A percentile compares a stretch with the other conserved stretches of the same genome.
phyloP scores from a whole-genome alignment of 2,888 invertebrate species.

The Tipula confusa region DNA sequence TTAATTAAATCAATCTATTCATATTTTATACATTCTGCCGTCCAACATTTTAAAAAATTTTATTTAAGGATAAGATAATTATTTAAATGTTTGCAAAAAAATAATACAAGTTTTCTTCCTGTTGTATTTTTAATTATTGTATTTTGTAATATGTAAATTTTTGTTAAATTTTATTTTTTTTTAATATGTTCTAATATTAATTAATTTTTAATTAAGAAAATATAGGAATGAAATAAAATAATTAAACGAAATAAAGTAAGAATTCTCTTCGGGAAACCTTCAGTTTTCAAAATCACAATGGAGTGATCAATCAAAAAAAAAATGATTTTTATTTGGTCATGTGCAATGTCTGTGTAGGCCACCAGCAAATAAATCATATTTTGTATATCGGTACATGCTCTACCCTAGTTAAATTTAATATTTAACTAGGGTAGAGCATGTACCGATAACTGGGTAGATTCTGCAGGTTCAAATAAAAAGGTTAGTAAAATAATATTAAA shows the following conservation, averaged over 20 bases:
- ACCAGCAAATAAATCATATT: no score
- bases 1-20: neutral
- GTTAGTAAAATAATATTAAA: no score
- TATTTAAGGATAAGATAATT: slow-evolving; percentile 13
- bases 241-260: neutral
- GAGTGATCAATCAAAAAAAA: neutral
- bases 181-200: neutral
- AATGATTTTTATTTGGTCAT: neutral
- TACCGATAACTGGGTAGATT: no score
- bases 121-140: neutral
- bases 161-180: neutral
- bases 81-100: slow-evolving; percentile 8
- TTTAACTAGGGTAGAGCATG: no score
- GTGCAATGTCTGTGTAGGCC: no score
- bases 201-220: slow-evolving; percentile 14
- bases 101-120: neutral
- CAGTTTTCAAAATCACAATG: neutral
- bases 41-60: neutral
- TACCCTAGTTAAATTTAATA: no score
- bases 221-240: neutral
- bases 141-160: neutral
- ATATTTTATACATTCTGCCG: neutral
- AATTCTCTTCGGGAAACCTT: neutral
- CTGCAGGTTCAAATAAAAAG: no score
- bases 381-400: no score